These are phyloP conservation scores for Euura lappo DNA, from an alignment of 1,140 invertebrate species.

Conservation along the genomic window DNA sequence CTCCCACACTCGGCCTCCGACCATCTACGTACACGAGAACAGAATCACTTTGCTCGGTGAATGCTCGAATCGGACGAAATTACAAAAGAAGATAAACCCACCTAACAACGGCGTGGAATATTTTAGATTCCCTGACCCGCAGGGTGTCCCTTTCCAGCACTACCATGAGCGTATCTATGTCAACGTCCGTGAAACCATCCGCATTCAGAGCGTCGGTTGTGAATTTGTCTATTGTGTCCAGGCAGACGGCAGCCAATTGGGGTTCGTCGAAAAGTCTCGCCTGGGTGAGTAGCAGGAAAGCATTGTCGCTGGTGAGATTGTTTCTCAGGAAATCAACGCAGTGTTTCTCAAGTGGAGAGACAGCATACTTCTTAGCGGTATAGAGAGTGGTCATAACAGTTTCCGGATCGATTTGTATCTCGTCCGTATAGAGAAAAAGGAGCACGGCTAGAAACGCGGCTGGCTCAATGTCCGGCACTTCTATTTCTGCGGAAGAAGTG, in stretches of 20 bases:
- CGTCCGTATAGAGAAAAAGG: conserved; percentile 83
- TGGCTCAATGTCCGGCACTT: conserved; percentile 85
- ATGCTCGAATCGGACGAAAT: too few species aligned
- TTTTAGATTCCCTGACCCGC: conserved; percentile 79
- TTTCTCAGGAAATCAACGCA: conserved; percentile 86
- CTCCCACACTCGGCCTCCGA: conserved; percentile 80
- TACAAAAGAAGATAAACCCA: conserved; percentile 26
- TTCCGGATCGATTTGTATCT: conserved; percentile 85
- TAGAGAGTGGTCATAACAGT: conserved; percentile 89
- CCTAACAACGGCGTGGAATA: conserved; percentile 76
- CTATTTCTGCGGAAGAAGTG: conserved; percentile 74
- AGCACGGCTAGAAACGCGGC: conserved; percentile 75
- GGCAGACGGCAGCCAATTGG: conserved; percentile 77
- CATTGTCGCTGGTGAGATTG: conserved; percentile 83
- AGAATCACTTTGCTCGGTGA: too few species aligned
- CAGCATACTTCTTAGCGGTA: conserved; percentile 88
- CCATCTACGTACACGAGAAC: conserved; percentile 64
- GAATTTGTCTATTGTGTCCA: conserved; percentile 87
- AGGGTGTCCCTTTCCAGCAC: conserved; percentile 86
- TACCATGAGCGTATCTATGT: conserved; percentile 80
- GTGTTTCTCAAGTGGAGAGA: conserved; percentile 80
- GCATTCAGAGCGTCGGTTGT: conserved; percentile 82
- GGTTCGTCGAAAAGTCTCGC: conserved; percentile 85
- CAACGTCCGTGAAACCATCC: conserved; percentile 89
- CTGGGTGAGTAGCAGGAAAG: conserved; percentile 82